Evolutionary conservation across 2,888 invertebrate species (phyloP), one percentile per base, ranked within the genome.

Genomic region (Perithous albicinctus): DNA sequence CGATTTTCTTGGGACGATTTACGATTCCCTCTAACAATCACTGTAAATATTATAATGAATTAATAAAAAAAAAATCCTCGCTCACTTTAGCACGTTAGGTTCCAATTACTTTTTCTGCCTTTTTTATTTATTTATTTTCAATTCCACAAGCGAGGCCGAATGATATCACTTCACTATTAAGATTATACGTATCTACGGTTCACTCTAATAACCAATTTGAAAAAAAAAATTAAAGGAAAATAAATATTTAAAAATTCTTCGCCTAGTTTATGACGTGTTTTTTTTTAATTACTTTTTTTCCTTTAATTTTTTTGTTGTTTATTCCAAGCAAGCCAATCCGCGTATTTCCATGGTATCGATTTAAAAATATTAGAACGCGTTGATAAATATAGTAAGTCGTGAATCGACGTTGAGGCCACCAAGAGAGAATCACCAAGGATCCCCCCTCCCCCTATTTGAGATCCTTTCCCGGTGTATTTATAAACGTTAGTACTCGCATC

Each of bases 391-490:
- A 10, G 29, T 6, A 12, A 29, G 26, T 54, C 3, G 12, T 54
- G 5, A 26, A 29, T n/a, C 54, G 54, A 54, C n/a, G 54, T 0
- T 56, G 29, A 29, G 56, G 29, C 12, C 29, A 32, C 12, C 3
- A 41, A 1, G 10, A 59, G 32, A 59, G 15, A 15, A 56, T 80
- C 76, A 86, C 72, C 87, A 87, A 87, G 87, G 87, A 74, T 86
- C 83, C 80, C 67, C 76, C 54, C 18, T n/a, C 29, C 29, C 29
- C 3, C 5, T 29, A 15, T 48, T 46, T 61, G 80, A 84, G 81
- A 85, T 86, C 84, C 86, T 87, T 85, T 85, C 85, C 67, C 80
- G 83, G 83, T 85, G 83, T 87, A 86, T 88, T 87, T 88, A 86
- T 84, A 85, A 79, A 67, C 61, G 41, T 38, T 41, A 23, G 20